Evolutionary conservation across 2,888 invertebrate species (phyloP), one percentile per base, ranked within the genome.

Genomic region (Lepidochrysops patricia): DNA sequence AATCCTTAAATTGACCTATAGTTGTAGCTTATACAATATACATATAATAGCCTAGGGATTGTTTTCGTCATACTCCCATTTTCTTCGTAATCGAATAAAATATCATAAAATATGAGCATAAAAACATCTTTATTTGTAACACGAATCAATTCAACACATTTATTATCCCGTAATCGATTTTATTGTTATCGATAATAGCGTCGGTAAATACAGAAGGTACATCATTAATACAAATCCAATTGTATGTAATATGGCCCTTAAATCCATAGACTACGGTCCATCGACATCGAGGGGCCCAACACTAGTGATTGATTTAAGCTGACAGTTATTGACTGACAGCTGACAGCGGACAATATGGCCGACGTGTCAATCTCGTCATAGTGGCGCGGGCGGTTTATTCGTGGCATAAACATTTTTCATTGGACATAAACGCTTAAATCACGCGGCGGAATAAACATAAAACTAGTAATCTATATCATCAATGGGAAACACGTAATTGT

Each of bases 241-340:
- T 61, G 50, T 4, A 57, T 6, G 52, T 9, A 61, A 58, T 49
- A 26, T 58, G 52, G n/a, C 50, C 49, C 62, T 60, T 65, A 63
- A 26, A 6, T 3, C 58, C 2, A 57, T 43, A n/a, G 12, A 54
- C 58, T 61, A 65, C 25, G 59, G 57, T 23, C 32, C 27, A 26
- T 27, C 37, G 37, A 48, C 27, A n/a, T 52, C 43, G 61, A 62
- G 62, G 62, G 52, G 60, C 61, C 49, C 60, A 62, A 60, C 60
- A 57, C 58, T 32, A 64, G 58, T 70, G 72, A 75, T 71, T 75
- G 70, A 76, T 76, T 72, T 72, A 72, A 69, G 64, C 63, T 65
- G 74, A 75, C 75, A 72, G 66, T 68, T 75, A 74, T 72, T 69
- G 68, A 68, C 58, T 63, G 73, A 67, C 69, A 69, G 68, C 65